Conservation (phyloP, 2,888 invertebrate genomes). For the Osmoderma eremita region DNA sequence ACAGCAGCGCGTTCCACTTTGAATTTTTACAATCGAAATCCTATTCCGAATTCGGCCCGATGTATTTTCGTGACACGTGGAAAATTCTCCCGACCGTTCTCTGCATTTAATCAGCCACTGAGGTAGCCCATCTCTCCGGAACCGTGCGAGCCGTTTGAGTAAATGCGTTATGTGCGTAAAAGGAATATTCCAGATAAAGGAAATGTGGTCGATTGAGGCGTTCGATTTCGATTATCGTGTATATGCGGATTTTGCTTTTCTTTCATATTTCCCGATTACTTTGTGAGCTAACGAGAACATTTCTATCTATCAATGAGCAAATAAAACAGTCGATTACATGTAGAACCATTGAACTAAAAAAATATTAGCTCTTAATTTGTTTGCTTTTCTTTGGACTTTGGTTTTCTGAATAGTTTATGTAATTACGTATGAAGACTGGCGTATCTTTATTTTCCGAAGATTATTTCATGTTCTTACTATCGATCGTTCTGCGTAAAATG, state of each 20-base stretch:
- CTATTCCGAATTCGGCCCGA: slow-evolving; percentile 26
- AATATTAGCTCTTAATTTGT: no score
- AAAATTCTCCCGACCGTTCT: slow-evolving; percentile 22
- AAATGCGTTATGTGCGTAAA: slow-evolving; percentile 10
- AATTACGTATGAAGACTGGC: no score
- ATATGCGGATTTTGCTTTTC: slow-evolving; percentile 7
- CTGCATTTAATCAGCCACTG: slow-evolving; percentile 25
- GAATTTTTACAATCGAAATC: slow-evolving; percentile 38
- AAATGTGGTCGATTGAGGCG: slow-evolving; percentile 18
- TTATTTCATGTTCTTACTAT: no score
- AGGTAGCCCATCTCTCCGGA: neutral
- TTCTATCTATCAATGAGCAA: no score
- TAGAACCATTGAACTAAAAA: no score
- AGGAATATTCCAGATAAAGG: neutral
- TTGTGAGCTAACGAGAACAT: no score
- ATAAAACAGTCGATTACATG: no score
- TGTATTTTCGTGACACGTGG: slow-evolving; percentile 36
- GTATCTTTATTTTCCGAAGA: no score
- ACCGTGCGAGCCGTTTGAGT: neutral
- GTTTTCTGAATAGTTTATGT: no score
- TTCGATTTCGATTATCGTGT: slow-evolving; percentile 12
- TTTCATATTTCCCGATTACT: neutral
- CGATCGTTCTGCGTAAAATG: no score
- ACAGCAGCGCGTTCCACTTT: slow-evolving; percentile 31
- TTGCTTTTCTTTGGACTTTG: no score